These are phyloP conservation scores for Antrozous pallidus DNA, from an alignment of 2,797 vertebrate genomes.

Conservation along the genomic window DNA sequence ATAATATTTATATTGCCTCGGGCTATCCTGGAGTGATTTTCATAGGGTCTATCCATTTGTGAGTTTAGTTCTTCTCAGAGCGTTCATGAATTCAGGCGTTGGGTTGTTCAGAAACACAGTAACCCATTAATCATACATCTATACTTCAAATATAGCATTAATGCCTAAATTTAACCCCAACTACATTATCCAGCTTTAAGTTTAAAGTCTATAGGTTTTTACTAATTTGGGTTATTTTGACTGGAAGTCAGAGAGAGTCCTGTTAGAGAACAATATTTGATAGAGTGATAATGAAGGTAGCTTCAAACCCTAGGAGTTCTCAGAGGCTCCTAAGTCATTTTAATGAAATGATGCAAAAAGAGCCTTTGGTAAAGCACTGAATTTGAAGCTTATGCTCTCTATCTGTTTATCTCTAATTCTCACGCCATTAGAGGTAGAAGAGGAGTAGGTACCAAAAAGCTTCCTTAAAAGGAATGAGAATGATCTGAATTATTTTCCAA, in stretches of 20 bases:
- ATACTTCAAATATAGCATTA: not conserved
- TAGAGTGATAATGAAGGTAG: not conserved
- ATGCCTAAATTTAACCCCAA: not conserved
- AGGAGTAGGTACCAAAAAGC: not conserved
- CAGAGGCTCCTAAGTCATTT: not conserved
- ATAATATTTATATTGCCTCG: not conserved
- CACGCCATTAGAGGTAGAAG: not conserved
- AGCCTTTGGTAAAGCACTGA: not conserved
- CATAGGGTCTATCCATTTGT: not conserved
- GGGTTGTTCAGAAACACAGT: not conserved
- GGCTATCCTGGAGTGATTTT: not conserved
- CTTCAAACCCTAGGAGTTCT: not conserved
- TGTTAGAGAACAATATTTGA: not conserved
- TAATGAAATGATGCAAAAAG: not conserved
- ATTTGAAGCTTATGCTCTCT: not conserved
- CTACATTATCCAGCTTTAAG: not conserved
- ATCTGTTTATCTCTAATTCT: not conserved
- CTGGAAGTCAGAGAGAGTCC: not conserved
- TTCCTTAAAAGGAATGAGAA: not conserved
- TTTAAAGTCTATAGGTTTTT: not conserved
- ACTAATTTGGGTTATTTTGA: not conserved
- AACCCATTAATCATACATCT: not conserved
- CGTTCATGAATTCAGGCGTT: not conserved
- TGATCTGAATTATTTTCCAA: not conserved
- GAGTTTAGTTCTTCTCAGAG: not conserved